A percentile compares a stretch with the other conserved stretches of the same genome.
These are phyloP conservation scores for Macrobrachium nipponense DNA, from an alignment of 1,140 invertebrate genomes.

Conservation along the genomic window DNA sequence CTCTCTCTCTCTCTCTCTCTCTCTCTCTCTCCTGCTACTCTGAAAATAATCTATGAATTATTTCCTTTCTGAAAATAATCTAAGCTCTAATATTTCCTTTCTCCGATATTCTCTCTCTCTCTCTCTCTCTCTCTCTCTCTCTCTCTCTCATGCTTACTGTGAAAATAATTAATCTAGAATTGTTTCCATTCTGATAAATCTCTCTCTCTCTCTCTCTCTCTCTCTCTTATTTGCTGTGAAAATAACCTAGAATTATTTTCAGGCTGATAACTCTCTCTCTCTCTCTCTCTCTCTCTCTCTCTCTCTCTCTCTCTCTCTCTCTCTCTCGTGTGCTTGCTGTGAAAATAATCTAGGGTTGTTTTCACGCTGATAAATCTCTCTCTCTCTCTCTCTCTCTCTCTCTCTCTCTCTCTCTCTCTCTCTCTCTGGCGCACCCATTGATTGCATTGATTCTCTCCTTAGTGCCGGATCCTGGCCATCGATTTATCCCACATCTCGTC, in stretches of 20 bases:
- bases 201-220: no score
- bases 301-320: neutral
- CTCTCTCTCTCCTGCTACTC: neutral
- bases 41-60: no score
- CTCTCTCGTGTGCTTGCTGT: neutral
- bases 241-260: no score
- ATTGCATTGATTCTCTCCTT: no score
- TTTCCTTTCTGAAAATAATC: neutral
- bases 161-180: no score
- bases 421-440: neutral
- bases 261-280: no score
- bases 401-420: slow-evolving; percentile 9
- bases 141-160: no score
- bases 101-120: neutral
- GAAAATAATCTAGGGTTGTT: neutral
- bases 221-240: no score
- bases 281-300: neutral
- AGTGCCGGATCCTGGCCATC: no score
- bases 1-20: slow-evolving; percentile 15
- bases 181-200: no score
- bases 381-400: slow-evolving; percentile 5
- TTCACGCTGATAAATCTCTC: neutral
- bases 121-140: slow-evolving; percentile 10
- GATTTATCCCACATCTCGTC: no score
- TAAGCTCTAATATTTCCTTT: neutral